Evolutionary conservation across 1,140 invertebrate species (phyloP).

Genomic region (Megalopta genalis): DNA sequence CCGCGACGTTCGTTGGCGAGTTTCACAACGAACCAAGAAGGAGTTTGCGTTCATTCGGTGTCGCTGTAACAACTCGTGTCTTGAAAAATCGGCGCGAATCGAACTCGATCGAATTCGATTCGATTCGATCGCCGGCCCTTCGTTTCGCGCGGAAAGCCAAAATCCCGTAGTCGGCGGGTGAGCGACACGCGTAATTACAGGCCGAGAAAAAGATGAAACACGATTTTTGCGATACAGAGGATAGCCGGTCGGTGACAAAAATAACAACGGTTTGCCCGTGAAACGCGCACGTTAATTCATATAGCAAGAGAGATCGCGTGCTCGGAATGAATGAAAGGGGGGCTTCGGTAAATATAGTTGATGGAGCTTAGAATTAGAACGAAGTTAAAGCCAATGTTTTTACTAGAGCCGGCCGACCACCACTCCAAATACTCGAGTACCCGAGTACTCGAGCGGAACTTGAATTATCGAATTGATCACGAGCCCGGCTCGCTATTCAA

Average conservation of each 20-base stretch:
- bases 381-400: conserved; percentile 46
- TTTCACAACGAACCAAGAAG: no score
- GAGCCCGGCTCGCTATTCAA: no score
- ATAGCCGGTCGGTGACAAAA: conserved; percentile 35
- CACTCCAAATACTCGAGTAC: background rate
- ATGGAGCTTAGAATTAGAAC: conserved; percentile 56
- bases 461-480: background rate
- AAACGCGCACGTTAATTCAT: conserved; percentile 45
- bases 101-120: no score
- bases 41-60: no score
- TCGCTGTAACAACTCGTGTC: no score
- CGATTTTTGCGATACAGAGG: conserved; percentile 37
- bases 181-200: background rate
- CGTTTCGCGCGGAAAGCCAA: background rate
- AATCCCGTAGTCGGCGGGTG: no score
- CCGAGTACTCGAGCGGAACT: background rate
- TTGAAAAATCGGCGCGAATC: no score
- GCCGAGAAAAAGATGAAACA: conserved; percentile 9
- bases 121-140: conserved; percentile 2
- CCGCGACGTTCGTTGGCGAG: no score
- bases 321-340: conserved; percentile 54
- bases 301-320: conserved; percentile 48
- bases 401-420: background rate
- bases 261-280: conserved; percentile 50
- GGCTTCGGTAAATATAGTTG: conserved; percentile 54